phyloP scores from a whole-genome alignment of 2,797 vertebrate genomes.

The Gallirallus australis region DNA sequence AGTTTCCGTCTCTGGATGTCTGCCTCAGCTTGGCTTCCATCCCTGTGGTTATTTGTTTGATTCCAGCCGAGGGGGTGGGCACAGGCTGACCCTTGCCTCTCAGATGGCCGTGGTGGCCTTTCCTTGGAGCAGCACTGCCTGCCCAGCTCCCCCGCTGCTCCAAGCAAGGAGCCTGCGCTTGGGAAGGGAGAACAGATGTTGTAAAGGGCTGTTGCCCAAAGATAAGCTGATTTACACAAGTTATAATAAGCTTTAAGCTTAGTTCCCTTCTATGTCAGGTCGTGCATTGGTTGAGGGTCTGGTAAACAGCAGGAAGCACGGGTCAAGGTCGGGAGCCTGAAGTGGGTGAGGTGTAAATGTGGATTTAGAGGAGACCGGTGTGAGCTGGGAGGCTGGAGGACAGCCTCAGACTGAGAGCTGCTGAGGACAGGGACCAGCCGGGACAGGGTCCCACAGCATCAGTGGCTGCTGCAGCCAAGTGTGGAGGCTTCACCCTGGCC shows the following conservation, averaged over 20 bases:
- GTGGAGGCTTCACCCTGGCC: not conserved
- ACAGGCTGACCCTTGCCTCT: not conserved
- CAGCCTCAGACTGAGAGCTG: not conserved
- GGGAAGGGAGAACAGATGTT: not conserved
- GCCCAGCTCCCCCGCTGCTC: not conserved
- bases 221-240: not conserved
- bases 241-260: not conserved
- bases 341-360: not conserved
- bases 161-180: not conserved
- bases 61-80: not conserved
- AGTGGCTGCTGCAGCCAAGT: not conserved
- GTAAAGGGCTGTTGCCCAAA: not conserved
- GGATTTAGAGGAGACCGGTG: not conserved
- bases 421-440: not conserved
- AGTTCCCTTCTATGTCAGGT: not conserved
- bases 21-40: not conserved
- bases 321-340: not conserved
- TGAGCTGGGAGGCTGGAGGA: not conserved
- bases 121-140: not conserved
- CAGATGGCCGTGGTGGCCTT: not conserved
- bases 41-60: not conserved
- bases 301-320: not conserved
- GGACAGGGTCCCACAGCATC: fast-evolving
- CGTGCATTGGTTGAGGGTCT: not conserved
- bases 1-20: not conserved